Base-by-base conservation (phyloP, 2,888 invertebrate species). In the Oxyteleia sp. region DNA sequence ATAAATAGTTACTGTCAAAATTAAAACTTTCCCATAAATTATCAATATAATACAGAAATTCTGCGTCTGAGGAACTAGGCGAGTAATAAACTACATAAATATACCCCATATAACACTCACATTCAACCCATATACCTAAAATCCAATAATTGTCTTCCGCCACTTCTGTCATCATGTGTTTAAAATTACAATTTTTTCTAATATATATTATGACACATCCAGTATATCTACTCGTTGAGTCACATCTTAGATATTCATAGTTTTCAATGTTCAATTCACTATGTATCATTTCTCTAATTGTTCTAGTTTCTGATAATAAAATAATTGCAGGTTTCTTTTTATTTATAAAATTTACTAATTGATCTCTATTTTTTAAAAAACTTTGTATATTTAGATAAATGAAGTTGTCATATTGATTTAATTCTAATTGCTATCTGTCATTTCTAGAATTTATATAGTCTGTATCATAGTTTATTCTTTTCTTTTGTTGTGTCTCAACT, bases 371-470 rank as follows among this genome's bases (percentile, higher is more conserved):
- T 53, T 53, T 53, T 7, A 29, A 1, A 13, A 53, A 53, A 23
- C 51, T 53, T 53, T 53, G 51, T 53, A 53, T 53, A 13, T 53
- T 53, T 53, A 53, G 29, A 53, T 29, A 53, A 15, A 26, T 8
- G 18, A 45, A 18, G 7, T 45, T 45, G 5, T 47, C 3, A 7
- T 47, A 20, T 10, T 5, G 8, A 18, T 10, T 8, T 10, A 0
- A 5, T 47, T 10, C 10, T 18, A 11, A 47, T 18, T 47, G 47
- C 18, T 18, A 18, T 47, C n/a, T n/a, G n/a, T n/a, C n/a, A n/a
- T n/a, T n/a, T n/a, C n/a, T n/a, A n/a, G n/a, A n/a, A n/a, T n/a
- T n/a, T n/a, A n/a, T n/a, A n/a, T n/a, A n/a, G n/a, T n/a, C n/a
- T n/a, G n/a, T n/a, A n/a, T 32, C 8, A 47, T 18, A 20, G 1